Evolutionary conservation across 2,888 invertebrate genomes (phyloP).

Genomic region (Tricholauxania praeusta): DNA sequence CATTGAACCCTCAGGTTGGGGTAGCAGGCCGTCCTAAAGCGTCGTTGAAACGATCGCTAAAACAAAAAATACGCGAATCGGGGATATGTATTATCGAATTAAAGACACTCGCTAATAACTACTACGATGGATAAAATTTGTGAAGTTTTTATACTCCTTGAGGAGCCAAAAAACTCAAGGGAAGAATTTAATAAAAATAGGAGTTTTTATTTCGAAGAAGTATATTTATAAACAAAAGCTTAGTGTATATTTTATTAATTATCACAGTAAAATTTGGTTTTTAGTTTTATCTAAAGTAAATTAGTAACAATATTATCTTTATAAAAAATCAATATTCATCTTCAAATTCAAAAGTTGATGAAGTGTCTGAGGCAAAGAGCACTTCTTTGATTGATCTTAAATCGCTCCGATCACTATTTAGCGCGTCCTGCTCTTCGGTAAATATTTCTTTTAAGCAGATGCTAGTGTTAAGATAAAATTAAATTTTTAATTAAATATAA

Average conservation of each 20-base stretch:
- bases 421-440: conserved; percentile 47
- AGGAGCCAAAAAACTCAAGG: too few species aligned
- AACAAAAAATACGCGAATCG: too few species aligned
- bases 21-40: too few species aligned
- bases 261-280: conserved; percentile 32
- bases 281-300: conserved; percentile 16
- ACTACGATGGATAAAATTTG: too few species aligned
- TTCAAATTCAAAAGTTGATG: conserved; percentile 32
- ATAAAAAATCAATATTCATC: conserved; percentile 3
- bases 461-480: conserved; percentile 28
- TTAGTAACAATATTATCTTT: neutral
- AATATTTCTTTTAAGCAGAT: conserved; percentile 46
- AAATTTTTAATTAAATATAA: neutral
- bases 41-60: too few species aligned
- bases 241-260: neutral
- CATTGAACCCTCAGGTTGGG: too few species aligned
- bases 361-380: conserved; percentile 35
- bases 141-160: too few species aligned
- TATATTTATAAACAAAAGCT: too few species aligned
- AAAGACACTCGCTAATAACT: conserved; percentile 16
- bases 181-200: too few species aligned
- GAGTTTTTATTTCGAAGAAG: too few species aligned
- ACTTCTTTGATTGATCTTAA: conserved; percentile 46
- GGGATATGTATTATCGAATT: neutral
- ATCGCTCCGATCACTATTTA: conserved; percentile 47